Evolutionary conservation across 2,888 invertebrate genomes (phyloP).

Genomic region (Sicus ferrugineus): DNA sequence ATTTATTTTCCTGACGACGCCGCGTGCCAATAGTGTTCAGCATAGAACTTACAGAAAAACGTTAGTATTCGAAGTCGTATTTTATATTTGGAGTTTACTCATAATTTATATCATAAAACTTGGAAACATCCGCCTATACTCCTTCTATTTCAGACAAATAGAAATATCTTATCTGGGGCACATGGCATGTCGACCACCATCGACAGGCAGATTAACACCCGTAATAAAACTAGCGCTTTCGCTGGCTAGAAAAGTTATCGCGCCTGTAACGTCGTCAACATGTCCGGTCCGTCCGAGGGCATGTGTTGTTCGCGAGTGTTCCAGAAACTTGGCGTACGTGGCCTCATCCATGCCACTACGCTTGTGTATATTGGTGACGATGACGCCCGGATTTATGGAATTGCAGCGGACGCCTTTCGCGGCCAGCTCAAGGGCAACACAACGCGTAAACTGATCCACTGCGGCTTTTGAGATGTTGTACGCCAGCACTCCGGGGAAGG

Average conservation of each 20-base stretch:
- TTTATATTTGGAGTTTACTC: too few relatives aligned
- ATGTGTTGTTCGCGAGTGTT: conserved; percentile 86
- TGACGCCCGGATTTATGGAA: conserved; percentile 90
- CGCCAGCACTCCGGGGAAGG: conserved; percentile 88
- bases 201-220: conserved; percentile 87
- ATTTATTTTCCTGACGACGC: too few relatives aligned
- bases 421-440: conserved; percentile 87
- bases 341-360: conserved; percentile 85
- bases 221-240: conserved; percentile 89
- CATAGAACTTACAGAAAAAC: too few relatives aligned
- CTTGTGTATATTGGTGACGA: conserved; percentile 86
- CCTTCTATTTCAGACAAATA: too few relatives aligned
- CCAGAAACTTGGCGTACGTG: conserved; percentile 84
- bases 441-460: conserved; percentile 93
- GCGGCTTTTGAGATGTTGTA: conserved; percentile 95
- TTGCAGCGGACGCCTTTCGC: conserved; percentile 86
- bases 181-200: conserved; percentile 94
- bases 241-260: conserved; percentile 92
- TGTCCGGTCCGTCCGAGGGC: conserved; percentile 88
- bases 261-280: conserved; percentile 85
- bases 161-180: conserved; percentile 88
- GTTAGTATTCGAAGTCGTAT: too few relatives aligned
- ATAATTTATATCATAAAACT: too few relatives aligned
- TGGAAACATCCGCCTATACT: too few relatives aligned
- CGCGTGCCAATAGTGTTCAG: too few relatives aligned